Conservation (phyloP, 2,113 vertebrate genomes). For the human region DNA sequence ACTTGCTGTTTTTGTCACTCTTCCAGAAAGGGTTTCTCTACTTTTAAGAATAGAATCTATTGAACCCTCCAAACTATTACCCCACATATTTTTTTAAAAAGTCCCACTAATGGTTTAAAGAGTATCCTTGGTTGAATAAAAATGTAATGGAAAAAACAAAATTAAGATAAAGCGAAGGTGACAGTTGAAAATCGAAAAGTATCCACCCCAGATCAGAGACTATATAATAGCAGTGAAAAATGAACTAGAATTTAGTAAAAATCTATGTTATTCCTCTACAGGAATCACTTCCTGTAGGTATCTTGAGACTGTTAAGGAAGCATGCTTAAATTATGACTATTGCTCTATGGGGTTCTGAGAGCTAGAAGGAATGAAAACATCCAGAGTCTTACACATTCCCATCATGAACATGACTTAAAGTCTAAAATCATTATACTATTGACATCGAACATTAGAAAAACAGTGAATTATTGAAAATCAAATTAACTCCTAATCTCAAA, state of each 20-base stretch:
- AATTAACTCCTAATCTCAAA: background rate
- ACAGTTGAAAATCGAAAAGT: background rate
- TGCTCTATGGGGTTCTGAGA: background rate
- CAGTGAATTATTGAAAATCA: background rate
- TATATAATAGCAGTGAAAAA: background rate
- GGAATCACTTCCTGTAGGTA: background rate
- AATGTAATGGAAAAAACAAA: background rate
- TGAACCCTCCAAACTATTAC: background rate
- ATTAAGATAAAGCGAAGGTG: background rate
- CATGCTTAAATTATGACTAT: background rate
- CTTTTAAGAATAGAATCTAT: background rate
- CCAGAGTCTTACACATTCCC: background rate
- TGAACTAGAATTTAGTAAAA: constrained; percentile 8
- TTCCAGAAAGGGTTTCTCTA: background rate
- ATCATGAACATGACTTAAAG: background rate
- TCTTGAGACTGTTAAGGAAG: background rate
- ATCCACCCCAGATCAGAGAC: background rate
- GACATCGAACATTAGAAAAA: background rate
- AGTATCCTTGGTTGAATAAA: background rate
- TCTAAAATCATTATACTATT: background rate
- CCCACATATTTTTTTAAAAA: background rate
- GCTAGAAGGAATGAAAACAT: background rate
- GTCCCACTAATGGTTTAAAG: background rate
- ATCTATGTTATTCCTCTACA: background rate
- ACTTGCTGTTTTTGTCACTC: background rate